phyloP scores from a whole-genome alignment of 2,888 invertebrate species.

The Conops quadrifasciatus region DNA sequence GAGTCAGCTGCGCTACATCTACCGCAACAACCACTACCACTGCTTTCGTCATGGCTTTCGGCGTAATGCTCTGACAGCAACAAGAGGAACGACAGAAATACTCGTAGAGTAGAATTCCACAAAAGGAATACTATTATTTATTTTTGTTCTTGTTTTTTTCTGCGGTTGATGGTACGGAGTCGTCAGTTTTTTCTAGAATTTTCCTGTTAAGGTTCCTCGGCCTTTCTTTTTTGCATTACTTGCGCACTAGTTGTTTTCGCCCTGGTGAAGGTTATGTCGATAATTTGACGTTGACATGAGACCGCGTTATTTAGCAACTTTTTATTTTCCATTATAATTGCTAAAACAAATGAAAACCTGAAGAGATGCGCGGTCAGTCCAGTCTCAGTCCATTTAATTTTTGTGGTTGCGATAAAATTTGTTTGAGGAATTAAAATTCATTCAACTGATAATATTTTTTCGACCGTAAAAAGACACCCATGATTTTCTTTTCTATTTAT shows the following conservation, averaged over 20 bases:
- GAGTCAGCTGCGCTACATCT: too few relatives aligned
- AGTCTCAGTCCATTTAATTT: constrained; percentile 12
- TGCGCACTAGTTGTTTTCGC: background rate
- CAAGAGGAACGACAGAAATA: background rate
- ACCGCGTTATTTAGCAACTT: too few relatives aligned
- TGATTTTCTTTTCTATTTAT: background rate
- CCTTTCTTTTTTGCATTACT: background rate
- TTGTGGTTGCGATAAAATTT: background rate
- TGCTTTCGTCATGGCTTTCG: background rate
- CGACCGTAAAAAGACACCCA: background rate
- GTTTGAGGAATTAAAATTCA: constrained; percentile 12
- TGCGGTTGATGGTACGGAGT: constrained; percentile 6
- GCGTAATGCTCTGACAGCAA: too few relatives aligned
- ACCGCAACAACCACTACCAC: constrained; percentile 1
- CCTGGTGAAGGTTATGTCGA: background rate
- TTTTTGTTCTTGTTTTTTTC: background rate
- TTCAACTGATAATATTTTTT: constrained; percentile 6
- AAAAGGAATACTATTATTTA: background rate
- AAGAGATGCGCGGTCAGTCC: too few relatives aligned
- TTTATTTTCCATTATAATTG: too few relatives aligned
- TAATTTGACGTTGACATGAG: background rate
- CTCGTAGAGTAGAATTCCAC: background rate
- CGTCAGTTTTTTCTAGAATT: background rate
- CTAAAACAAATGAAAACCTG: too few relatives aligned
- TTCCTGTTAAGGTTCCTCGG: background rate